These are phyloP conservation scores for Microcebus ravelobensis DNA, from an alignment of 2,113 vertebrate species.

Conservation along the genomic window DNA sequence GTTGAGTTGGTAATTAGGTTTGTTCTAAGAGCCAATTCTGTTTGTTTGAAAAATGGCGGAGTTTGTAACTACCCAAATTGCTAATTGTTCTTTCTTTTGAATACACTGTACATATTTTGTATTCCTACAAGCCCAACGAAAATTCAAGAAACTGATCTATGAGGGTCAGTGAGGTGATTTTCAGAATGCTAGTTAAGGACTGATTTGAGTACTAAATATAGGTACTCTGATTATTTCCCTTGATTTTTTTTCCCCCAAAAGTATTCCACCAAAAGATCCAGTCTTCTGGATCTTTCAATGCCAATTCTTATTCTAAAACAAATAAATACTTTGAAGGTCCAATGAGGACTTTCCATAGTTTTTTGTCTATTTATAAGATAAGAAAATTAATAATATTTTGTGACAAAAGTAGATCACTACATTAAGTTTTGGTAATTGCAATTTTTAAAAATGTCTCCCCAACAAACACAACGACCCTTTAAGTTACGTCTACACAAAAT, in stretches of 20 bases:
- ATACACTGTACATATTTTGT: background rate
- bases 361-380: background rate
- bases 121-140: background rate
- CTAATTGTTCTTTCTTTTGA: conserved; percentile 14
- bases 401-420: background rate
- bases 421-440: conserved; percentile 18
- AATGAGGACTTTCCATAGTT: background rate
- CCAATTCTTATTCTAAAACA: conserved; percentile 7
- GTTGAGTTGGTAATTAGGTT: conserved; percentile 14
- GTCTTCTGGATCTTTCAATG: conserved; percentile 26
- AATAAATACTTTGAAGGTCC: conserved; percentile 24
- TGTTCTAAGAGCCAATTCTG: background rate
- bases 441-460: background rate
- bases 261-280: background rate
- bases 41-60: background rate
- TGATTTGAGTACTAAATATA: background rate
- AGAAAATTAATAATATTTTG: conserved; percentile 36
- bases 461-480: background rate
- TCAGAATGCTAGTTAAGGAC: background rate
- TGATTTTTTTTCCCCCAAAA: background rate
- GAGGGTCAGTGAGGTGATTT: background rate
- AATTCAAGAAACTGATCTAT: background rate
- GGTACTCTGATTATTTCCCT: background rate
- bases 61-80: background rate
- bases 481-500: background rate